phyloP scores from a whole-genome alignment of 2,888 invertebrate genomes.

The Andrena praecox region DNA sequence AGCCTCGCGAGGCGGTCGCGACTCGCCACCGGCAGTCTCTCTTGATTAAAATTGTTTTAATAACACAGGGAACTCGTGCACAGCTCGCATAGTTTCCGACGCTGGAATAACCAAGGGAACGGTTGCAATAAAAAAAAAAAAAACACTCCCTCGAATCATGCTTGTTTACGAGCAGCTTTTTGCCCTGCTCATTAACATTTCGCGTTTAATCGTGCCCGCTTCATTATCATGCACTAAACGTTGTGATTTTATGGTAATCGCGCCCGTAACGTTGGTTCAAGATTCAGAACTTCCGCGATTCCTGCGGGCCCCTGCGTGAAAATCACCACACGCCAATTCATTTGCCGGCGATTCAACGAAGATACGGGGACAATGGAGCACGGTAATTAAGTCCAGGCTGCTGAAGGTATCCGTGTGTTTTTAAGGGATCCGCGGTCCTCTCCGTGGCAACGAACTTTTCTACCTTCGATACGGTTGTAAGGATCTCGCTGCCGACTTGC shows the following conservation, averaged over 20 bases:
- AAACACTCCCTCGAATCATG: neutral
- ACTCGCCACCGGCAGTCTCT: slow-evolving; percentile 58
- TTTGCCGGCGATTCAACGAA: neutral
- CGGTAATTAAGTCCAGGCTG: neutral
- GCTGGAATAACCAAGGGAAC: slow-evolving; percentile 34
- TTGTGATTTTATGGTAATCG: slow-evolving; percentile 6
- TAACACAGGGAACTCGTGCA: slow-evolving; percentile 41
- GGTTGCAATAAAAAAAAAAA: slow-evolving; percentile 24
- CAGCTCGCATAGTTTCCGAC: slow-evolving; percentile 44
- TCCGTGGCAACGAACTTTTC: too few species aligned
- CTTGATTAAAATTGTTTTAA: slow-evolving; percentile 76
- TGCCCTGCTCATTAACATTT: slow-evolving; percentile 22
- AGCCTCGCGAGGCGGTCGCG: slow-evolving; percentile 5
- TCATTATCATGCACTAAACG: slow-evolving; percentile 22
- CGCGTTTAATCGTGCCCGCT: slow-evolving; percentile 31
- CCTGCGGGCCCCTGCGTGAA: neutral
- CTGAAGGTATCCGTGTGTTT: too few species aligned
- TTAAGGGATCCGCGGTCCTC: too few species aligned
- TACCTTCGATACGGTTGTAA: too few species aligned
- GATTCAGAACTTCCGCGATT: slow-evolving; percentile 8
- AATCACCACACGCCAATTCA: neutral
- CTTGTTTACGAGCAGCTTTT: slow-evolving; percentile 30
- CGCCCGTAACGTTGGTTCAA: neutral
- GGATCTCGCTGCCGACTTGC: too few species aligned
- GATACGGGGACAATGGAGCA: neutral